A percentile compares a stretch with the other conserved stretches of the same genome.
Evolutionary conservation across 2,797 vertebrate genomes (phyloP).

Genomic region (Leptoclinus maculatus): DNA sequence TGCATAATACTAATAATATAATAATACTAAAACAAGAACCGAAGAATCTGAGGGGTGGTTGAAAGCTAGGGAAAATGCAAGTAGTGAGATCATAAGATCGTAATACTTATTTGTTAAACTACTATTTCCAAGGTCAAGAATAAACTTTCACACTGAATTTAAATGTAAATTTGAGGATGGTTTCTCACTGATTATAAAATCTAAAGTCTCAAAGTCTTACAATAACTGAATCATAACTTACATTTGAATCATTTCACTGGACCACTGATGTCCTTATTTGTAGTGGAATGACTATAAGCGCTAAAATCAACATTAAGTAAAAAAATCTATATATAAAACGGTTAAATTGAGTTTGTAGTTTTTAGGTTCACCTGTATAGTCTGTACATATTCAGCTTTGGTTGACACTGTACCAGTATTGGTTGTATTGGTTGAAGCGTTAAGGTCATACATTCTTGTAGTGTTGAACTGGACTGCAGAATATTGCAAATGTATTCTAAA

Average conservation of each 20-base stretch:
- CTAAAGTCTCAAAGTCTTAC: too few species aligned
- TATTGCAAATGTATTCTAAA: neutral
- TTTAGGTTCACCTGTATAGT: too few species aligned
- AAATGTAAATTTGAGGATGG: too few species aligned
- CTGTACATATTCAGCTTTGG: too few species aligned
- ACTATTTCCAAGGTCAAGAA: neutral
- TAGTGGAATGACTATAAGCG: neutral
- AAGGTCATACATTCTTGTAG: too few species aligned
- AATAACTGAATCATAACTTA: neutral
- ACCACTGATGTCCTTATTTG: neutral
- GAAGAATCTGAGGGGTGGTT: too few species aligned
- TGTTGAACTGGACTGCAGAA: too few species aligned
- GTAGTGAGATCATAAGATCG: neutral
- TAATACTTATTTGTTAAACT: neutral
- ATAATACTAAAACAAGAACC: neutral
- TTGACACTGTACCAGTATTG: too few species aligned
- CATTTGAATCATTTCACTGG: neutral
- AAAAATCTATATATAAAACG: too few species aligned
- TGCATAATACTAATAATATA: neutral
- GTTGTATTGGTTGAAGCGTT: too few species aligned
- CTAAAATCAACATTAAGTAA: neutral
- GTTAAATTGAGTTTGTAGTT: too few species aligned
- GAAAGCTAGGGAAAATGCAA: neutral
- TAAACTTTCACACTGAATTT: neutral
- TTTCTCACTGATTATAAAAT: too few species aligned